phyloP scores from a whole-genome alignment of 1,140 invertebrate genomes.

The Rhopalosiphum padi region DNA sequence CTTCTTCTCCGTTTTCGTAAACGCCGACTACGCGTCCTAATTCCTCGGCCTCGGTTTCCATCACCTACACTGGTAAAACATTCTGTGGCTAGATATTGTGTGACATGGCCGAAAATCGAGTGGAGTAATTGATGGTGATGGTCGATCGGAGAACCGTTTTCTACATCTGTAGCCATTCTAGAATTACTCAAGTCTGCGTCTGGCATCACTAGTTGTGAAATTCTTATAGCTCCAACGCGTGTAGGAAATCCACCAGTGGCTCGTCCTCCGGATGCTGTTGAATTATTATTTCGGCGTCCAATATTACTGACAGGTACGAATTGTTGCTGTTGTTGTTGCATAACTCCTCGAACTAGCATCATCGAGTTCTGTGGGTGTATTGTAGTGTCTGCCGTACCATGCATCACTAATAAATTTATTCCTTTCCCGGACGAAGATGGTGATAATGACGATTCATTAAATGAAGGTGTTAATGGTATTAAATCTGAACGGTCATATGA shows the following conservation, averaged over 20 bases:
- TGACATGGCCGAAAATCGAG: not conserved
- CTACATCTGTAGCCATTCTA: not conserved
- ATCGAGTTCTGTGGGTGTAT: constrained; percentile 87
- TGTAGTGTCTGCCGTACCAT: constrained; percentile 80
- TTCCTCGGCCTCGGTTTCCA: not conserved
- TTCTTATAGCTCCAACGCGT: not conserved
- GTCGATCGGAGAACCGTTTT: not conserved
- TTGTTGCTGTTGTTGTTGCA: constrained; percentile 75
- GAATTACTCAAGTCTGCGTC: constrained; percentile 29
- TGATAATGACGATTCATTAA: constrained; percentile 65
- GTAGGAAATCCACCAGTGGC: not conserved
- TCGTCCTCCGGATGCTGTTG: not conserved
- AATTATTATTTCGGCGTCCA: not conserved
- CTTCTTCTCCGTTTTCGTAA: constrained; percentile 25
- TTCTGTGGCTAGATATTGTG: not conserved
- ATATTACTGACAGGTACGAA: not conserved
- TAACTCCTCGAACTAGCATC: constrained; percentile 71
- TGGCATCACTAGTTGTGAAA: constrained; percentile 21
- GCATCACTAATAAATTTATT: constrained; percentile 72
- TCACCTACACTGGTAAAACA: constrained; percentile 1
- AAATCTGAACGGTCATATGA: constrained; percentile 64
- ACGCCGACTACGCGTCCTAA: not conserved
- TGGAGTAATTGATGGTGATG: not conserved
- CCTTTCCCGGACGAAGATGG: constrained; percentile 70
- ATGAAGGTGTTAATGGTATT: constrained; percentile 10